These are phyloP conservation scores for Ornithorhynchus anatinus DNA, from an alignment of 2,113 vertebrate genomes.

Conservation along the genomic window DNA sequence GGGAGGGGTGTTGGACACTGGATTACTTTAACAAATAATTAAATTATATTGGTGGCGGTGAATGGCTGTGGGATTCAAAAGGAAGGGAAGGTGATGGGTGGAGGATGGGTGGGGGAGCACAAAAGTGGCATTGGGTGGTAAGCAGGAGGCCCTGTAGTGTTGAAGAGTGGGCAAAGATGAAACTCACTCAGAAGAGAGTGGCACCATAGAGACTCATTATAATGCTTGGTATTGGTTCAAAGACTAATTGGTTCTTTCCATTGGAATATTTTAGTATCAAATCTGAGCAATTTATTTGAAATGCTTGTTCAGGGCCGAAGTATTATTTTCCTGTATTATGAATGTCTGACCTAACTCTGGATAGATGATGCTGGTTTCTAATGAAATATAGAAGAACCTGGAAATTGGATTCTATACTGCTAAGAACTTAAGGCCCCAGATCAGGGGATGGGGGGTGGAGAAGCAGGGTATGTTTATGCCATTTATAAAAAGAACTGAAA, in stretches of 20 bases:
- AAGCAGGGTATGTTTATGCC: conserved; percentile 13
- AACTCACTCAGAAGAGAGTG: background rate
- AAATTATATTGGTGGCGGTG: too few relatives aligned
- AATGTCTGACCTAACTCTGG: background rate
- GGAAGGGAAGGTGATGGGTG: too few relatives aligned
- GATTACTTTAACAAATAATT: too few relatives aligned
- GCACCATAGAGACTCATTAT: background rate
- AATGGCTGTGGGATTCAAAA: too few relatives aligned
- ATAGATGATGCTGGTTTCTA: background rate
- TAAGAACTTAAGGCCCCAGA: background rate
- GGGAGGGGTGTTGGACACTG: too few relatives aligned
- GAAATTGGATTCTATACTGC: background rate
- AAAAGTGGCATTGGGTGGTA: too few relatives aligned
- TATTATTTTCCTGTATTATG: background rate
- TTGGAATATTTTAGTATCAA: background rate
- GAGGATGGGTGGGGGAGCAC: too few relatives aligned
- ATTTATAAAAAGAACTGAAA: conserved; percentile 13
- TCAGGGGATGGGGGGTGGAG: conserved; percentile 26
- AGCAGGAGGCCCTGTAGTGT: too few relatives aligned
- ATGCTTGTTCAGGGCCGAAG: conserved; percentile 9
- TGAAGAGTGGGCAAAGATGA: too few relatives aligned
- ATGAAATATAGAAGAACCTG: conserved; percentile 21
- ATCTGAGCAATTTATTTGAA: background rate
- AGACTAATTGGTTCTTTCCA: background rate
- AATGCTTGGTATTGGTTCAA: conserved; percentile 11